phyloP scores from a whole-genome alignment of 35 echinoderm and acorn worm genomes.

The Lytechinus variegatus region DNA sequence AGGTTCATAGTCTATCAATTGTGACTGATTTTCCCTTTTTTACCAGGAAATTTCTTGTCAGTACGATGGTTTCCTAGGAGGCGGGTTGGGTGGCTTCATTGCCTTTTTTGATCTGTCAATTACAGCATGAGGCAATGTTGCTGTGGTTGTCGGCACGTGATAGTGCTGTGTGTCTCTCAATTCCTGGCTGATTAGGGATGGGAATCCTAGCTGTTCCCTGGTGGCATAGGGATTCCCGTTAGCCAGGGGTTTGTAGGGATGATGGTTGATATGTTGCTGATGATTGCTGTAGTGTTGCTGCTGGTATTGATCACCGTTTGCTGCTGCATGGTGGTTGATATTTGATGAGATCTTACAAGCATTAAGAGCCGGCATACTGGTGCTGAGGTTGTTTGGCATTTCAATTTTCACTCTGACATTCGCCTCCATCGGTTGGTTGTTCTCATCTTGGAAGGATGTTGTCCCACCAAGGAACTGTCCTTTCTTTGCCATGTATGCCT shows the following conservation, averaged over 20 bases:
- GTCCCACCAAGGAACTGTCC: conserved; percentile 59
- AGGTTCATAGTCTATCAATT: background rate
- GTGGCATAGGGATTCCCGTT: conserved; percentile 47
- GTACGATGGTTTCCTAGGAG: conserved; percentile 42
- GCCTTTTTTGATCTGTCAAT: conserved; percentile 34
- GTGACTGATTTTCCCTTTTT: background rate
- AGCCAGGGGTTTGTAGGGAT: background rate
- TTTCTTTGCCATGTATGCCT: conserved; percentile 60
- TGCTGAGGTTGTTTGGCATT: conserved; percentile 64
- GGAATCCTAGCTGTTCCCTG: background rate
- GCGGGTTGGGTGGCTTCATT: conserved; percentile 21
- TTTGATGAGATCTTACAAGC: conserved; percentile 44
- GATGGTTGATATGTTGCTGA: background rate
- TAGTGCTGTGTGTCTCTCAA: conserved; percentile 25
- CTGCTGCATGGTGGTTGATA: background rate
- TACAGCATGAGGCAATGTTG: background rate
- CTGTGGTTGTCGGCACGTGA: background rate
- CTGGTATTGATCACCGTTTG: background rate
- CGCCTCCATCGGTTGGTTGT: conserved; percentile 60
- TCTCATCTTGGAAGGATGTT: conserved; percentile 52
- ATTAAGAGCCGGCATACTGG: conserved; percentile 68
- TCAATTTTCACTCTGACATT: conserved; percentile 76
- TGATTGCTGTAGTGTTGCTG: conserved; percentile 33
- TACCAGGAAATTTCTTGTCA: conserved; percentile 6
- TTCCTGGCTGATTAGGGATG: background rate